A percentile compares a stretch with the other conserved stretches of the same genome.
Evolutionary conservation across 2,888 invertebrate genomes (phyloP).

Genomic region (Drosophila tripunctata): DNA sequence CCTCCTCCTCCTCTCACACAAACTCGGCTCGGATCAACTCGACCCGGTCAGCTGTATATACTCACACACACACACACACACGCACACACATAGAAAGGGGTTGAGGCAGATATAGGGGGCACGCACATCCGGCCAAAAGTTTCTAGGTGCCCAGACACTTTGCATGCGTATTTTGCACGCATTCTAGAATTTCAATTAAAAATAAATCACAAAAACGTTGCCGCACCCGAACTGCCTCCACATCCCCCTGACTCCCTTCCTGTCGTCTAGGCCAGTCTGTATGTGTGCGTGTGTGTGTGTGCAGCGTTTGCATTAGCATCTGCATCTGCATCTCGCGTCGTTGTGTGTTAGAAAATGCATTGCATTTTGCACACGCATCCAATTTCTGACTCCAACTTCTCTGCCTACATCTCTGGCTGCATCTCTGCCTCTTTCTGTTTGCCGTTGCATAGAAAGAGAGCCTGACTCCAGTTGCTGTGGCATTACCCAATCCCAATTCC

Average conservation of each 20-base stretch:
- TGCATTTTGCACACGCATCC: slow-evolving; percentile 80
- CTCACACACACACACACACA: slow-evolving; percentile 3
- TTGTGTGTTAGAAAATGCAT: slow-evolving; percentile 73
- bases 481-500: background rate
- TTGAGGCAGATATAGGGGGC: background rate
- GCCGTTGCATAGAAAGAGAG: background rate
- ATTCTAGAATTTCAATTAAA: slow-evolving; percentile 85
- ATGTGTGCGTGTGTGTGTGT: slow-evolving; percentile 26
- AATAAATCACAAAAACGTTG: slow-evolving; percentile 84
- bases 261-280: slow-evolving; percentile 10
- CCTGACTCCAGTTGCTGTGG: slow-evolving; percentile 9
- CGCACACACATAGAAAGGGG: background rate
- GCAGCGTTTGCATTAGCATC: slow-evolving; percentile 58
- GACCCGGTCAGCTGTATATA: slow-evolving; percentile 42
- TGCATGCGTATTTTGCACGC: slow-evolving; percentile 83
- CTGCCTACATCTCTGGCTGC: slow-evolving; percentile 28
- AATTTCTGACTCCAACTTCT: slow-evolving; percentile 72
- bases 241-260: background rate
- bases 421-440: background rate
- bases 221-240: background rate
- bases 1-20: no score
- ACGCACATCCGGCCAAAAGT: slow-evolving; percentile 62
- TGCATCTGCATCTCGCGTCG: slow-evolving; percentile 77
- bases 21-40: background rate
- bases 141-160: slow-evolving; percentile 81